These are phyloP conservation scores for Platichthys flesus DNA, from an alignment of 2,113 vertebrate species.

Conservation along the genomic window DNA sequence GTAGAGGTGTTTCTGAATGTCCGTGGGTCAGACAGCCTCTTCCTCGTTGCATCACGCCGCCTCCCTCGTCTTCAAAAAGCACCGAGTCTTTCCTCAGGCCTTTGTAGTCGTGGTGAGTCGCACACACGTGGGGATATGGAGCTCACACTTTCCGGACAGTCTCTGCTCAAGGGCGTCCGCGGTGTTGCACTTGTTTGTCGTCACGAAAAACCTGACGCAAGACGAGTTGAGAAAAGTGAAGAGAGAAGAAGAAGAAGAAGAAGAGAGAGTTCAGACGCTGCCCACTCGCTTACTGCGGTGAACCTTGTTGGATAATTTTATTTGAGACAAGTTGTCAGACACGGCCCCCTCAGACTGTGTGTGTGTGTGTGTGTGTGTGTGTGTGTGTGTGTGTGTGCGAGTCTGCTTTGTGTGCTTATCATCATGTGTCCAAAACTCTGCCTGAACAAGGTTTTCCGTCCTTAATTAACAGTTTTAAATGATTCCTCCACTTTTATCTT, in stretches of 20 bases:
- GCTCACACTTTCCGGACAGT: not conserved
- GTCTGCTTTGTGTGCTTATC: too few species aligned
- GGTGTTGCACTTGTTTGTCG: slow-evolving; percentile 2
- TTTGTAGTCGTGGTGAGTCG: slow-evolving; percentile 12
- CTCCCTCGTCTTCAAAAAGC: not conserved
- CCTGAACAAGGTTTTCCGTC: too few species aligned
- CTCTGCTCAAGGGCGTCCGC: slow-evolving; percentile 11
- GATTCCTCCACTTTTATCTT: too few species aligned
- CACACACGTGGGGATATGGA: not conserved
- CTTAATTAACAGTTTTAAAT: too few species aligned
- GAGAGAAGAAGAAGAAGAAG: not conserved
- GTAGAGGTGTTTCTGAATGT: not conserved
- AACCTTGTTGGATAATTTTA: too few species aligned
- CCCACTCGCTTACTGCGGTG: not conserved
- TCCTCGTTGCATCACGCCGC: not conserved
- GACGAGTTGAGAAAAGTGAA: not conserved
- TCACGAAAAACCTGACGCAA: not conserved
- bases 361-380: too few species aligned
- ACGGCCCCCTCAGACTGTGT: not conserved
- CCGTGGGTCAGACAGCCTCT: not conserved
- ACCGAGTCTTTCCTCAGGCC: not conserved
- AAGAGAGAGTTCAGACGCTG: not conserved
- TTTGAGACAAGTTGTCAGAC: not conserved
- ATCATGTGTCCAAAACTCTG: too few species aligned
- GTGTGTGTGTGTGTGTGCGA: too few species aligned